phyloP scores from a whole-genome alignment of 2,797 vertebrate genomes.

The Amblyopsis hoosieri region DNA sequence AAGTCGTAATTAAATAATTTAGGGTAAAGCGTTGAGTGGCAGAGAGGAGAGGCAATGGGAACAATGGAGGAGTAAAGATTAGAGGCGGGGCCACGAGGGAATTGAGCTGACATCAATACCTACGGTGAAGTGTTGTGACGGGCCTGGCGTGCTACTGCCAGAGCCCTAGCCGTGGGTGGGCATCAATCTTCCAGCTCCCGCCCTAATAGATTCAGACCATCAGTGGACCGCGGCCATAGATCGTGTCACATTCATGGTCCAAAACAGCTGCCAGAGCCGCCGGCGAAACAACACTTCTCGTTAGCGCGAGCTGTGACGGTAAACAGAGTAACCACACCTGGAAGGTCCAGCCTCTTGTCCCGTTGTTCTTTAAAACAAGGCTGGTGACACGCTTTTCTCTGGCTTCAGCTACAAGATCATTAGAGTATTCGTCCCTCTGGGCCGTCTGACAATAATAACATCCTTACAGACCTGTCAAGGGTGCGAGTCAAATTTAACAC shows the following conservation, averaged over 20 bases:
- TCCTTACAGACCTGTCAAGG: conserved; percentile 60
- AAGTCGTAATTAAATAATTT: conserved; percentile 98
- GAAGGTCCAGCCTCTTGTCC: conserved; percentile 35
- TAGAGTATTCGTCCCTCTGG: conserved; percentile 54
- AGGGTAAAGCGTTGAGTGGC: conserved; percentile 87
- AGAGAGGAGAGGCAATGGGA: conserved; percentile 64
- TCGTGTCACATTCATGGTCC: conserved; percentile 57
- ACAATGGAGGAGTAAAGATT: conserved; percentile 60
- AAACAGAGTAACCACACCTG: conserved; percentile 48
- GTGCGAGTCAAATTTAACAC: conserved; percentile 64
- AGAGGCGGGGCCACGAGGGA: conserved; percentile 73
- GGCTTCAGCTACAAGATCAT: conserved; percentile 62
- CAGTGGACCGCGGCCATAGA: conserved; percentile 33
- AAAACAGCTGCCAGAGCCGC: conserved; percentile 40
- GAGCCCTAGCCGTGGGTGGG: conserved; percentile 68
- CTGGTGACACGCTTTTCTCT: conserved; percentile 62
- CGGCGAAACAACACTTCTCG: conserved; percentile 14
- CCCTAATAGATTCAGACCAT: conserved; percentile 55
- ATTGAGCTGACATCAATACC: conserved; percentile 77
- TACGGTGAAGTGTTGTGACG: conserved; percentile 74
- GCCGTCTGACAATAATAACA: conserved; percentile 67
- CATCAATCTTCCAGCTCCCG: conserved; percentile 46
- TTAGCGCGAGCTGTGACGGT: conserved; percentile 29
- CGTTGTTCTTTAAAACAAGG: conserved; percentile 50
- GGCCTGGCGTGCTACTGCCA: conserved; percentile 77